Conservation (phyloP, 30 jellyfish, hydroid and myxozoan genomes). For the Cassiopea andromeda region DNA sequence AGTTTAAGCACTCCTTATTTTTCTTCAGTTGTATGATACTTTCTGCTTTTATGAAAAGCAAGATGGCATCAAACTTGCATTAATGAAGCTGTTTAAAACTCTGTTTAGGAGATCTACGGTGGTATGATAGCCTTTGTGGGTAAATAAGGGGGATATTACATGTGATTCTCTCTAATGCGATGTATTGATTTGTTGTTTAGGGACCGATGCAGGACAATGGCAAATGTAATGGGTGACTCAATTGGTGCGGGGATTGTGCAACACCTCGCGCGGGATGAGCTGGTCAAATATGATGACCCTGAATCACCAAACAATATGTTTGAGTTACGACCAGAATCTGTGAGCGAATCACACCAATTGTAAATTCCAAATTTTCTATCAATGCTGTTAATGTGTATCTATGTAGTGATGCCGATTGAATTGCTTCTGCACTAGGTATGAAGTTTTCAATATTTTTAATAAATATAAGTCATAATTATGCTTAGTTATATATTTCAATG, state of each 20-base stretch:
- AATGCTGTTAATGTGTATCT: not conserved
- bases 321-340: constrained; percentile 16
- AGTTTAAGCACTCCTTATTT: no score
- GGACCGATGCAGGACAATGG: constrained; percentile 94
- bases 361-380: not conserved
- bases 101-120: no score
- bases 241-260: constrained; percentile 98
- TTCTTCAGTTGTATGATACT: no score
- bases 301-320: constrained; percentile 35
- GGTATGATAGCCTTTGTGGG: no score
- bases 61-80: no score
- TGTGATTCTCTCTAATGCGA: no score
- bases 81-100: no score
- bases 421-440: not conserved
- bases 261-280: constrained; percentile 83
- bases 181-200: no score
- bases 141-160: no score
- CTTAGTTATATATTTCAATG: not conserved
- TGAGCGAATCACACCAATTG: constrained; percentile 38
- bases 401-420: not conserved
- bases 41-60: no score
- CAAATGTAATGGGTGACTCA: constrained; percentile 94
- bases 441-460: not conserved
- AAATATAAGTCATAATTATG: not conserved
- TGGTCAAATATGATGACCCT: constrained; percentile 63